These are phyloP conservation scores for Phalacrocorax brasilianus DNA, from an alignment of 2,113 vertebrate genomes.

Conservation along the genomic window DNA sequence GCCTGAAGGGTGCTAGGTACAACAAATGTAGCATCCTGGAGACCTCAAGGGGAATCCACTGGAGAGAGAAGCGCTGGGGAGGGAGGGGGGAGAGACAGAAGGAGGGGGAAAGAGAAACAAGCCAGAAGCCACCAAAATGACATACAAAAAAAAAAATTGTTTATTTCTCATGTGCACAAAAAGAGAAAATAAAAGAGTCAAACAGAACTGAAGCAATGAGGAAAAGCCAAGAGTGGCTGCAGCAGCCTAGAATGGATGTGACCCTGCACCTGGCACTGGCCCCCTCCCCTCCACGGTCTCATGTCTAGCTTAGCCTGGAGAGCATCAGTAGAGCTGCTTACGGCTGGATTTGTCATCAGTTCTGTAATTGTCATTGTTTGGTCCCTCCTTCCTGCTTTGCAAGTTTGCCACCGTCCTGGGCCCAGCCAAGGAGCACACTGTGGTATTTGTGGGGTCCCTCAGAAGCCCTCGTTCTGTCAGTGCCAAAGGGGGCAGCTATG, in stretches of 20 bases:
- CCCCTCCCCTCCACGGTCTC: background rate
- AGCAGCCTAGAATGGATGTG: slow-evolving; percentile 68
- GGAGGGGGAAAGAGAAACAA: slow-evolving; percentile 25
- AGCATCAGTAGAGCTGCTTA: background rate
- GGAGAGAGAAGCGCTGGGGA: background rate
- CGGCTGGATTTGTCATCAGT: background rate
- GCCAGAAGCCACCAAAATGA: slow-evolving; percentile 70
- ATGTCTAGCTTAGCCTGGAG: background rate
- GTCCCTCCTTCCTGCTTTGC: slow-evolving; percentile 11
- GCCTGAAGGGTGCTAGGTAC: background rate
- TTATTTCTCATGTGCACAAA: slow-evolving; percentile 89
- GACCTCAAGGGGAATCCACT: background rate
- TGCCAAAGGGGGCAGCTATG: background rate
- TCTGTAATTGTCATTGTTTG: background rate
- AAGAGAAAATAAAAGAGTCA: slow-evolving; percentile 74
- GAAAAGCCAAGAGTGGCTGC: slow-evolving; percentile 81
- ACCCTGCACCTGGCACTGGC: slow-evolving; percentile 27
- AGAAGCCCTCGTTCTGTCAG: background rate
- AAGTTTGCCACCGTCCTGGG: background rate
- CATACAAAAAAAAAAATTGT: slow-evolving; percentile 83
- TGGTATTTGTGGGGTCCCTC: slow-evolving; percentile 25
- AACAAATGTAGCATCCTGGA: background rate
- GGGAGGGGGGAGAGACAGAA: background rate
- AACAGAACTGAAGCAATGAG: slow-evolving; percentile 83
- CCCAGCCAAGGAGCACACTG: slow-evolving; percentile 7